A percentile compares a stretch with the other conserved stretches of the same genome.
These are phyloP conservation scores for Eurytoma californica DNA, from an alignment of 2,888 invertebrate genomes.

Conservation along the genomic window DNA sequence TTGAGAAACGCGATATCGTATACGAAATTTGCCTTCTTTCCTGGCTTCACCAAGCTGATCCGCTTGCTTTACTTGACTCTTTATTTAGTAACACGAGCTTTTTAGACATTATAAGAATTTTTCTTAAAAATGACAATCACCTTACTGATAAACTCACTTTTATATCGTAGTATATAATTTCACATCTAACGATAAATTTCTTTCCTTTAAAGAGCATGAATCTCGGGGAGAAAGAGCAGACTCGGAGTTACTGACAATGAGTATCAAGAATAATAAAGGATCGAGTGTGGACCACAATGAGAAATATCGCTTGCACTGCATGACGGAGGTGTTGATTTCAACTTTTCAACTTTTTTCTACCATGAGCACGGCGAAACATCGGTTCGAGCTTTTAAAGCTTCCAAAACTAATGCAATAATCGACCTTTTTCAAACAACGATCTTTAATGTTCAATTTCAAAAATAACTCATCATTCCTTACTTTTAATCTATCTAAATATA, in stretches of 20 bases:
- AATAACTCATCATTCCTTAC: neutral
- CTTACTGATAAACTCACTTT: conserved; percentile 70
- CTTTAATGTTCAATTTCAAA: conserved; percentile 3
- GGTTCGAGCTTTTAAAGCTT: neutral
- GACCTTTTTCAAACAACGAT: neutral
- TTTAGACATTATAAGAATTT: neutral
- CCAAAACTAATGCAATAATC: neutral
- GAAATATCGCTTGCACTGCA: conserved; percentile 25
- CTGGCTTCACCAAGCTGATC: too few relatives aligned
- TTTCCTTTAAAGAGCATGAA: conserved; percentile 54
- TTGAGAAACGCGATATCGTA: too few relatives aligned
- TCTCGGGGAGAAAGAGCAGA: conserved; percentile 50
- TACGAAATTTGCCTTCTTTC: too few relatives aligned
- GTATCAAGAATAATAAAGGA: conserved; percentile 30
- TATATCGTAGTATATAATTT: conserved; percentile 71
- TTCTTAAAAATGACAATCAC: conserved; percentile 70
- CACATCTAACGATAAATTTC: conserved; percentile 74
- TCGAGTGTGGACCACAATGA: conserved; percentile 40
- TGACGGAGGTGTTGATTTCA: neutral
- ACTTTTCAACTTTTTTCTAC: neutral
- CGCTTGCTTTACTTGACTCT: neutral
- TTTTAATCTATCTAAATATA: conserved; percentile 31
- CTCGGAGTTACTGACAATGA: conserved; percentile 39
- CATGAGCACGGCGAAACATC: too few relatives aligned
- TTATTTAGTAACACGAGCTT: neutral